Base-by-base conservation (phyloP, 1,140 invertebrate genomes). In the Anthonomus grandis region DNA sequence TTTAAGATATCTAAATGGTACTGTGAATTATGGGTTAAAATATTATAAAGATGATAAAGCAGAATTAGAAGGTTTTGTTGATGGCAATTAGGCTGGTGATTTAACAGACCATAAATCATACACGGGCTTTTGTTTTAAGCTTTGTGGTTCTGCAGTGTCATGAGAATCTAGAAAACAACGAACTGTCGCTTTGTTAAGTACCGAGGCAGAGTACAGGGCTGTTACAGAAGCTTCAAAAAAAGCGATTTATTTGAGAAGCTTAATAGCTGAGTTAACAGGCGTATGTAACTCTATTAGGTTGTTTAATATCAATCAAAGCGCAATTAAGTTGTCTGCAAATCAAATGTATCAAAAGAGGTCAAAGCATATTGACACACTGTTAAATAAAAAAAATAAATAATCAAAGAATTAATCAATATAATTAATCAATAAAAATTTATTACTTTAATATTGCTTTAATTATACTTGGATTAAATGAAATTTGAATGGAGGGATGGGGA, bases 301-400 rank as follows among this genome's bases (percentile, higher is more conserved):
- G n/a, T n/a, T n/a, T n/a, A n/a, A n/a, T n/a, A n/a, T 34, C 13
- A 55, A 55, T 21, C 48, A 51, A 21, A 51, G 48, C 39, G 48
- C 48, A 17, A 27, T 38, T 6, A 51, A 51, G 19, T 51, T 55
- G 4, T 31, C 39, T 1, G 1, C 15, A 19, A 77, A 76, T 63
- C 68, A 67, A 6, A 65, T 73, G 18, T 66, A 60, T 36, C 67
- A 74, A 42, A 45, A 57, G 23, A 58, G 70, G 23, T 70, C 69
- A 0, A 77, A 78, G 47, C 75, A 76, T 49, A 76, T 77, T 18
- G 70, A 75, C n/a, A n/a, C n/a, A n/a, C n/a, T n/a, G n/a, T n/a
- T n/a, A n/a, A n/a, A n/a, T n/a, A n/a, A n/a, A n/a, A n/a, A n/a
- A n/a, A n/a, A n/a, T n/a, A n/a, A n/a, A n/a, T n/a, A n/a, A n/a